Conservation (phyloP, 1,140 invertebrate species). For the Drosophila elegans region DNA sequence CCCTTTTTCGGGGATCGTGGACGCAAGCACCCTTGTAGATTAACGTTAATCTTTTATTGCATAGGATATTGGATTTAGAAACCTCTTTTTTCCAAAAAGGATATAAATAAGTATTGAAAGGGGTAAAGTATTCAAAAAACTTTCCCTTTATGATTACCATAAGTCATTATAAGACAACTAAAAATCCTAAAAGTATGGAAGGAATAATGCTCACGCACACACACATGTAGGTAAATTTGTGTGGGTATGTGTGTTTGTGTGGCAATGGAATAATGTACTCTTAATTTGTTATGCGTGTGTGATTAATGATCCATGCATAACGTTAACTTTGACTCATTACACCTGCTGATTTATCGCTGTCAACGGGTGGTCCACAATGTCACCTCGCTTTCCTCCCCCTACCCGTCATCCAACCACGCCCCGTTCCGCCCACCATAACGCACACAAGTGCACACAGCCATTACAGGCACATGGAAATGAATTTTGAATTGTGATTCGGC, state of each 20-base stretch:
- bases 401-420: neutral
- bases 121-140: no score
- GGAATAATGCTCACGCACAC: neutral
- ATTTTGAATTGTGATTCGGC: conserved; percentile 55
- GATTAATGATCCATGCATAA: conserved; percentile 73
- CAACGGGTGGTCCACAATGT: conserved; percentile 58
- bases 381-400: conserved; percentile 6
- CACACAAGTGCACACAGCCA: neutral
- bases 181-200: conserved; percentile 42
- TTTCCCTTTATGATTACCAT: no score
- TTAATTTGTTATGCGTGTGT: conserved; percentile 74
- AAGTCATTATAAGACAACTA: neutral
- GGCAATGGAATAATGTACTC: conserved; percentile 76
- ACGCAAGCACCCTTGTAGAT: conserved; percentile 15
- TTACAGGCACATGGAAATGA: conserved; percentile 27
- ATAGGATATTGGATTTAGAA: neutral
- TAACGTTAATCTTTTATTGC: neutral
- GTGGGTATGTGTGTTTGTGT: conserved; percentile 24
- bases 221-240: neutral
- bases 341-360: conserved; percentile 75
- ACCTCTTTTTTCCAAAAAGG: no score
- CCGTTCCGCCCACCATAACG: neutral
- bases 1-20: conserved; percentile 1
- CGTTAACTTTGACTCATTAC: conserved; percentile 75
- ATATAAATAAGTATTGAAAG: no score